Percentiles rank a stretch among this genome's conserved stretches.
Conservation (phyloP, 2,888 invertebrate genomes). For the Nipponacmea schrenckii region DNA sequence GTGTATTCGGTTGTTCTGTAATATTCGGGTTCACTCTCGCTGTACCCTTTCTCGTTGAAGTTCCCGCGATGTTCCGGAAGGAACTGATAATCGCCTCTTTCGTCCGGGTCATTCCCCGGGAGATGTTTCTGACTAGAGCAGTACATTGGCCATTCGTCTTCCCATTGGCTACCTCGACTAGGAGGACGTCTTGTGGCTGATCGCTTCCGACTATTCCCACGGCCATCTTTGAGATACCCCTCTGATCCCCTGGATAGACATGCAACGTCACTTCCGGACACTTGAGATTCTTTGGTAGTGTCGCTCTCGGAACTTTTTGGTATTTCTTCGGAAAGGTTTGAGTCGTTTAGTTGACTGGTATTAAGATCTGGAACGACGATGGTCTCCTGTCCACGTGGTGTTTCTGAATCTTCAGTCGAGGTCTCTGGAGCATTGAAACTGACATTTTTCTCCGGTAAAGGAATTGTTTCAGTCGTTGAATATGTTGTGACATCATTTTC, state of each 20-base stretch:
- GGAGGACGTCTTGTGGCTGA: not conserved
- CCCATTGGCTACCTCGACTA: not conserved
- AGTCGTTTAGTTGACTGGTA: not conserved
- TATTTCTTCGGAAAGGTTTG: too few relatives aligned
- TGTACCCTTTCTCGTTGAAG: not conserved
- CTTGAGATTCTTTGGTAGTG: not conserved
- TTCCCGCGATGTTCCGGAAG: not conserved
- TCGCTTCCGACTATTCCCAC: not conserved
- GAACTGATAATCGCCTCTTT: not conserved
- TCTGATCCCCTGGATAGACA: not conserved
- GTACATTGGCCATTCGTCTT: not conserved
- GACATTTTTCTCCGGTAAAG: not conserved
- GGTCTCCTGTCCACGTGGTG: not conserved
- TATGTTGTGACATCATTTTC: not conserved
- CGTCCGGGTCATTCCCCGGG: not conserved
- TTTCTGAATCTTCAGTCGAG: not conserved
- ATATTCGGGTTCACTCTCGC: not conserved
- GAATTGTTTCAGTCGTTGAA: not conserved
- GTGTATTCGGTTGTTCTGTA: not conserved
- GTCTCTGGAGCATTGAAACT: not conserved
- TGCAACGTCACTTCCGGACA: not conserved
- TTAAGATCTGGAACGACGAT: not conserved
- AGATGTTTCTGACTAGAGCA: not conserved
- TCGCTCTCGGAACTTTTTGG: not conserved
- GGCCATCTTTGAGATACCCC: not conserved